phyloP scores from a whole-genome alignment of 2,797 vertebrate genomes.

The Allobates femoralis region DNA sequence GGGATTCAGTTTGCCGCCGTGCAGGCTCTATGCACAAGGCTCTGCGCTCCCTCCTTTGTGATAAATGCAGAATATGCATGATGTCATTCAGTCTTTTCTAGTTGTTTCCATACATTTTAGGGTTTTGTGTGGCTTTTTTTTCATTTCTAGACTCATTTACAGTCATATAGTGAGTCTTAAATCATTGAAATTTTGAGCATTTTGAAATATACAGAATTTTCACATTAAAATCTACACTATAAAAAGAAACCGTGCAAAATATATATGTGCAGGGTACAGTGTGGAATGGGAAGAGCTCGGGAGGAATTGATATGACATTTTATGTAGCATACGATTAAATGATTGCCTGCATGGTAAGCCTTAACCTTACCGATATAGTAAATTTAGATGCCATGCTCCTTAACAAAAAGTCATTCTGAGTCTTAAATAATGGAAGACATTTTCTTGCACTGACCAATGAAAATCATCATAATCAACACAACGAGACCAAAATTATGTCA shows the following conservation, averaged over 20 bases:
- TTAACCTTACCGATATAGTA: neutral
- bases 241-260: constrained; percentile 12
- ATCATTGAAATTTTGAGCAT: constrained; percentile 17
- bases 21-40: neutral
- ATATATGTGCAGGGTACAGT: constrained; percentile 8
- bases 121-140: neutral
- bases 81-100: neutral
- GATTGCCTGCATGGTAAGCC: neutral
- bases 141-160: neutral
- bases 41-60: neutral
- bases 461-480: neutral
- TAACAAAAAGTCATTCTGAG: neutral
- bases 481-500: neutral
- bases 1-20: too few relatives aligned
- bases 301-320: constrained; percentile 19
- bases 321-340: constrained; percentile 10
- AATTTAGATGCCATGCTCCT: neutral
- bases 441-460: neutral
- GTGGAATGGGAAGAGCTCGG: neutral
- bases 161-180: neutral
- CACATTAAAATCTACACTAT: neutral
- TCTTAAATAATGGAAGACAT: neutral
- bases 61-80: neutral
- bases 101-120: neutral
- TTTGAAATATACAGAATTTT: neutral